Conservation (phyloP, 2,888 invertebrate genomes). For the Limnephilus auricula region DNA sequence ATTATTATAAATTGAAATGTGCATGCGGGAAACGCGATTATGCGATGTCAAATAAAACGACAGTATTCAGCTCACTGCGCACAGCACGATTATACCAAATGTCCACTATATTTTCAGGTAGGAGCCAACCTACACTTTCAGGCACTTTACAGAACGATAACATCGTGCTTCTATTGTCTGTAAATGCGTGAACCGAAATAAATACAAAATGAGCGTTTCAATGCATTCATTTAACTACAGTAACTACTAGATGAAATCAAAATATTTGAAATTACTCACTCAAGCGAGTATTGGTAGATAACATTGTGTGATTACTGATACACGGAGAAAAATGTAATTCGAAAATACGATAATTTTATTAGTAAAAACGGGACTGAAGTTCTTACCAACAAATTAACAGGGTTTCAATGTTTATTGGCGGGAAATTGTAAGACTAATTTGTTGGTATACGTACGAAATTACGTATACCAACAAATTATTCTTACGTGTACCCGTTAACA, state of each 20-base stretch:
- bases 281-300: background rate
- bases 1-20: constrained; percentile 52
- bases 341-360: too few species aligned
- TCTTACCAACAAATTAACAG: too few species aligned
- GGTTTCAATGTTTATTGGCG: too few species aligned
- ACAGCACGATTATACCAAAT: background rate
- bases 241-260: background rate
- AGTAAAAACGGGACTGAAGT: too few species aligned
- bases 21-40: constrained; percentile 45
- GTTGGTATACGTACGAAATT: too few species aligned
- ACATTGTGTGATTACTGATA: background rate
- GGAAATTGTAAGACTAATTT: too few species aligned
- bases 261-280: background rate
- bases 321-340: too few species aligned
- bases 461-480: too few species aligned
- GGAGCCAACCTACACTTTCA: background rate
- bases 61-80: background rate
- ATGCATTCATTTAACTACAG: background rate
- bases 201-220: background rate
- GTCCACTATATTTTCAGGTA: background rate
- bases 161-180: background rate
- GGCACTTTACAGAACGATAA: background rate
- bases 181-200: background rate
- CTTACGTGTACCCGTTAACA: too few species aligned
- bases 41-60: constrained; percentile 20